These are phyloP conservation scores for Passer domesticus DNA, from an alignment of 2,113 vertebrate genomes.

Conservation along the genomic window DNA sequence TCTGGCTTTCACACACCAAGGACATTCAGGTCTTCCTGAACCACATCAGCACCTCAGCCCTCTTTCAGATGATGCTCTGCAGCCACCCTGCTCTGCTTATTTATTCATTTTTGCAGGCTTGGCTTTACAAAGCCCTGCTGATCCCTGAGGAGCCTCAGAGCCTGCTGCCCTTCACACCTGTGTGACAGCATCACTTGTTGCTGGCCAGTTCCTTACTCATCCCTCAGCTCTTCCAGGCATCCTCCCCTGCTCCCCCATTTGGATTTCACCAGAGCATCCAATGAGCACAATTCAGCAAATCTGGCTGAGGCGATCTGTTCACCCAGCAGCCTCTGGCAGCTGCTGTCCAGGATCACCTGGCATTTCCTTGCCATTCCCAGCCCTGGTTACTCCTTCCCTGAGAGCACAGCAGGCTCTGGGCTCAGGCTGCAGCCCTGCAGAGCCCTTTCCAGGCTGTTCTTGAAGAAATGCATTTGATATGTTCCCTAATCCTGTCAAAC, in stretches of 20 bases:
- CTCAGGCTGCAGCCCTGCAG: neutral
- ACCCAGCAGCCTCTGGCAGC: neutral
- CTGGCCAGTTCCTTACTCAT: neutral
- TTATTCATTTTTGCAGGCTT: neutral
- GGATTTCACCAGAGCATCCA: neutral
- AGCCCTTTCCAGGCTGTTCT: neutral
- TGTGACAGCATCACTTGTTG: neutral
- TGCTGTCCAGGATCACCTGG: neutral
- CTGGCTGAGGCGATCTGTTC: neutral
- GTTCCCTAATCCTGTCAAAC: neutral
- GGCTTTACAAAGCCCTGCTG: neutral
- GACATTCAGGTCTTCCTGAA: neutral
- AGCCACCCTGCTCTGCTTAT: neutral
- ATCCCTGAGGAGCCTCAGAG: neutral
- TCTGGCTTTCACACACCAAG: neutral
- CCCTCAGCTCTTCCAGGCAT: neutral
- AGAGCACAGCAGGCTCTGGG: neutral
- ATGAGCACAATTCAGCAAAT: neutral
- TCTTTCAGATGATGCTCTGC: neutral
- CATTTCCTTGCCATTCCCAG: neutral
- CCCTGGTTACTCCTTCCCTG: neutral
- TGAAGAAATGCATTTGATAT: neutral
- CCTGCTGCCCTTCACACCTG: neutral
- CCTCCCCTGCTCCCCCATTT: neutral
- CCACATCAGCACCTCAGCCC: rapidly evolving